phyloP scores from a whole-genome alignment of 2,113 vertebrate genomes.

The Malaclemys terrapin region DNA sequence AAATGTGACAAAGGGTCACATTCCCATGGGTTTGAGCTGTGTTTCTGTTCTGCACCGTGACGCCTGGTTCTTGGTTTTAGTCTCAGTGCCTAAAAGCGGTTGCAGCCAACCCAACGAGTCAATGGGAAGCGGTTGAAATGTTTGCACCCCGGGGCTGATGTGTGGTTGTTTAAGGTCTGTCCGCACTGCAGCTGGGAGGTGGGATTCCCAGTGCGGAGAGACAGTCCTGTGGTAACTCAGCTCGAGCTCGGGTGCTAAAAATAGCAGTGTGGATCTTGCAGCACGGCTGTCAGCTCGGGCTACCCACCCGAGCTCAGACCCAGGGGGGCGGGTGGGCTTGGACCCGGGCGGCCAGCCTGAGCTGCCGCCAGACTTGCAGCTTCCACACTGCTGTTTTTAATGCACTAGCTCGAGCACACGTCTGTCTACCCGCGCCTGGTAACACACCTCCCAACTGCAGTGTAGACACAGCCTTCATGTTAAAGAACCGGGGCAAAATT shows the following conservation, averaged over 20 bases:
- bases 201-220: no score
- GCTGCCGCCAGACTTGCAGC: neutral
- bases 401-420: neutral
- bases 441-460: neutral
- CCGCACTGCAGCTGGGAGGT: no score
- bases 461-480: neutral
- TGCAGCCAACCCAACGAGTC: neutral
- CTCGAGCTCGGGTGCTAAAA: neutral
- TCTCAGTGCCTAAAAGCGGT: neutral
- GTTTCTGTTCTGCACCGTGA: neutral
- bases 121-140: neutral
- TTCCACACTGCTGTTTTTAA: neutral
- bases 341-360: no score
- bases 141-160: neutral
- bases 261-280: neutral
- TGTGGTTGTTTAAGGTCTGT: fast-evolving
- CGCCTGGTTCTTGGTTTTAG: conserved; percentile 16
- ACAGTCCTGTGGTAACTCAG: no score
- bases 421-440: neutral
- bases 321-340: neutral
- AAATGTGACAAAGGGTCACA: conserved; percentile 21
- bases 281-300: no score
- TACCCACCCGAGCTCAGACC: neutral
- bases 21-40: conserved; percentile 40
- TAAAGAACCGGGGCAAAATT: neutral